Evolutionary conservation across 2,888 invertebrate genomes (phyloP).

Genomic region (Dexiosoma caninum): DNA sequence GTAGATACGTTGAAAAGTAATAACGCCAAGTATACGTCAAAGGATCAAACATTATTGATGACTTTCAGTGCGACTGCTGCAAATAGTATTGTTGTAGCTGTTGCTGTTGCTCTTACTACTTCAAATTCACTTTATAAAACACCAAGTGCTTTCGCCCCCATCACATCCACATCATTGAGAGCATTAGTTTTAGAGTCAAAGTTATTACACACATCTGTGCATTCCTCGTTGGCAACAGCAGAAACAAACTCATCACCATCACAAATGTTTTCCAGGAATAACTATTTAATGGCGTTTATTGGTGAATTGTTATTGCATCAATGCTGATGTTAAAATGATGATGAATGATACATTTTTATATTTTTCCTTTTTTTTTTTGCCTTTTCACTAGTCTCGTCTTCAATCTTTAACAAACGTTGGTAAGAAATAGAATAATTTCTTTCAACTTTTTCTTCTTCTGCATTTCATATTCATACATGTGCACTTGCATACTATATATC

Average conservation of each 20-base stretch:
- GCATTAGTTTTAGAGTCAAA: conserved; percentile 31
- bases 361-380: too few relatives aligned
- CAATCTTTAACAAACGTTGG: conserved; percentile 20
- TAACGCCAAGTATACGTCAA: conserved; percentile 65
- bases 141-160: conserved; percentile 23
- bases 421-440: conserved; percentile 10
- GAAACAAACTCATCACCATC: neutral
- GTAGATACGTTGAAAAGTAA: conserved; percentile 59
- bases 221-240: neutral
- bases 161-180: conserved; percentile 17
- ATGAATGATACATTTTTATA: conserved; percentile 66
- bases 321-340: conserved; percentile 74
- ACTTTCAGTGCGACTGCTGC: conserved; percentile 48
- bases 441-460: neutral
- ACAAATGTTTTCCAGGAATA: conserved; percentile 22
- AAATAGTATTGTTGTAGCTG: conserved; percentile 15
- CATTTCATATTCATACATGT: neutral
- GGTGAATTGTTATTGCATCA: conserved; percentile 61
- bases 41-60: conserved; percentile 67
- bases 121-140: conserved; percentile 56
- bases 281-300: conserved; percentile 68
- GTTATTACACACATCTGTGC: conserved; percentile 50
- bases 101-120: conserved; percentile 29
- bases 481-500: too few relatives aligned
- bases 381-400: conserved; percentile 18